phyloP scores from a whole-genome alignment of 2,113 vertebrate genomes.

The Lepisosteus oculatus region DNA sequence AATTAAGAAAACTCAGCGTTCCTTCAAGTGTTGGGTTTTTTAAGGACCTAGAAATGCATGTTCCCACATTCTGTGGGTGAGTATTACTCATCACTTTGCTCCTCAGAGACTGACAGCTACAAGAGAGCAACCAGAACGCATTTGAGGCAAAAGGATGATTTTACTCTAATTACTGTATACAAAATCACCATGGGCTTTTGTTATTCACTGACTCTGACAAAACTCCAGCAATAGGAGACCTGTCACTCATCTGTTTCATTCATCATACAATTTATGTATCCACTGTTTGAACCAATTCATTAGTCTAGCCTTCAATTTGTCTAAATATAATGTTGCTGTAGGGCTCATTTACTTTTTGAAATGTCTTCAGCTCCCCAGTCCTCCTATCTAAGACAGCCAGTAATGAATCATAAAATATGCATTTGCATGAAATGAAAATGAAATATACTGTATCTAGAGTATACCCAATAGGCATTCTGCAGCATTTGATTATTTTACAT shows the following conservation, averaged over 20 bases:
- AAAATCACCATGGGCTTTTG: conserved; percentile 11
- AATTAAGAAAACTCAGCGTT: too few relatives aligned
- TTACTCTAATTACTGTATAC: conserved; percentile 30
- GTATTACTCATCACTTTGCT: neutral
- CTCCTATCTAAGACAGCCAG: neutral
- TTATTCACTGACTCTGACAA: conserved; percentile 1
- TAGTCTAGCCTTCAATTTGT: neutral
- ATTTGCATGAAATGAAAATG: too few relatives aligned
- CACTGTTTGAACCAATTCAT: neutral
- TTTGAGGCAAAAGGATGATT: neutral
- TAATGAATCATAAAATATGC: too few relatives aligned
- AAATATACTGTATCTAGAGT: too few relatives aligned
- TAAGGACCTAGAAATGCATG: conserved; percentile 11
- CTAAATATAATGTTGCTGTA: conserved; percentile 8
- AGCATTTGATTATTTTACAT: too few relatives aligned
- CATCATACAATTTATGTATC: neutral
- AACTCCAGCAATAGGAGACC: neutral
- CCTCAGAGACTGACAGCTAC: neutral
- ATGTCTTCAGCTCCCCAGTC: neutral
- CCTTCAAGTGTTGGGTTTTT: neutral
- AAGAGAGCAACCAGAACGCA: neutral
- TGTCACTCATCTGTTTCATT: conserved; percentile 4
- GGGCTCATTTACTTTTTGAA: conserved; percentile 8
- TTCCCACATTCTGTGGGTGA: conserved; percentile 12
- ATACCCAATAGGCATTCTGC: too few relatives aligned